Evolutionary conservation across 2,888 invertebrate species (phyloP).

Genomic region (Nomada lathburiana): DNA sequence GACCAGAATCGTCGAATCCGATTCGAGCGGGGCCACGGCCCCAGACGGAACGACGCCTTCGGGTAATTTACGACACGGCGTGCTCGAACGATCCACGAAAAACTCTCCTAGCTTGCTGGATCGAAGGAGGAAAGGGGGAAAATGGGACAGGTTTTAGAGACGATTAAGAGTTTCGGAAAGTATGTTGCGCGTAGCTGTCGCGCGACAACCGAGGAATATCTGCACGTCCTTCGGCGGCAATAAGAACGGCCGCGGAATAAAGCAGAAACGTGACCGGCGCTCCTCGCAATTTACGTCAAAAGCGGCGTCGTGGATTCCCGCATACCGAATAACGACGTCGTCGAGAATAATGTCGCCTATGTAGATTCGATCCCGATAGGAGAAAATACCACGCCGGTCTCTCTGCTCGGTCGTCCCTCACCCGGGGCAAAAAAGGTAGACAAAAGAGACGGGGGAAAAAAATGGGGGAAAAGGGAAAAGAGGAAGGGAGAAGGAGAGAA

Average conservation of each 20-base stretch:
- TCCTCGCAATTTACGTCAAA: constrained; percentile 82
- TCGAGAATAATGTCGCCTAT: constrained; percentile 73
- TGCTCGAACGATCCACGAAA: neutral
- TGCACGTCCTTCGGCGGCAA: constrained; percentile 68
- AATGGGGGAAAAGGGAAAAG: no score
- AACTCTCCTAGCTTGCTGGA: neutral
- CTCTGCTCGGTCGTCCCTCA: constrained; percentile 44
- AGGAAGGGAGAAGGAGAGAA: constrained; percentile 17
- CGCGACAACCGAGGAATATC: constrained; percentile 59
- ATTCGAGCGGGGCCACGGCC: constrained; percentile 56
- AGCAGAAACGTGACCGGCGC: constrained; percentile 79
- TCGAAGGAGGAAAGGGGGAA: neutral
- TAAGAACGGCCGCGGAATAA: constrained; percentile 74
- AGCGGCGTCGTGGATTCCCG: constrained; percentile 76
- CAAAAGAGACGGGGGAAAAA: neutral
- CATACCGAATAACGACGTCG: constrained; percentile 74
- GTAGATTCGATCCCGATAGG: constrained; percentile 73
- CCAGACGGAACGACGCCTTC: constrained; percentile 72
- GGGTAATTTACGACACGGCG: constrained; percentile 18
- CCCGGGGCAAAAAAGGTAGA: constrained; percentile 23
- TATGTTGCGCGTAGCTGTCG: constrained; percentile 35
- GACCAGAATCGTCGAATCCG: constrained; percentile 65
- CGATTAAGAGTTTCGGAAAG: constrained; percentile 39
- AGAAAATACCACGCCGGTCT: constrained; percentile 67
- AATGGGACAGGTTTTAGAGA: neutral